Base-by-base conservation (phyloP, 2,113 vertebrate genomes). In the Lethenteron camtschaticum region DNA sequence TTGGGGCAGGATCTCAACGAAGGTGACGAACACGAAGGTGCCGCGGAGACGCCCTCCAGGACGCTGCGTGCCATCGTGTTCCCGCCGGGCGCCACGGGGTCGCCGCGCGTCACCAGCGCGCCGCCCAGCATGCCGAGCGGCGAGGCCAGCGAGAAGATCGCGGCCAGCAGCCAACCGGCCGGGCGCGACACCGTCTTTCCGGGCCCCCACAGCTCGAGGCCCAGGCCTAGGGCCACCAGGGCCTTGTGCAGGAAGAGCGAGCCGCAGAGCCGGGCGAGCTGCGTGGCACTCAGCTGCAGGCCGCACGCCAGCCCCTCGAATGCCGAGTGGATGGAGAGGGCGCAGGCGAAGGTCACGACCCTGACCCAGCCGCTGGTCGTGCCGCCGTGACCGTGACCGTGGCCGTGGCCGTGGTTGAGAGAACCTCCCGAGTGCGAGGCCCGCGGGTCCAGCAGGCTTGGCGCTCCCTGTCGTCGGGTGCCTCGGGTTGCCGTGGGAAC, bases 221-320 rank as follows among this genome's bases (percentile, higher is more conserved):
- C 85, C 69, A 89, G 78, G 24, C 87, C 86, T 78, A 92, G 90
- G 66, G 85, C 86, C 0, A 92, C 81, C 58, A 92, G 85, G 76
- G 81, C 85, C 74, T 90, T 92, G 75, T 92, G 88, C 72, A 88
- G 81, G 20, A 89, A 77, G 57, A 92, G 86, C 1, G 87, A 87
- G 2, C 86, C 78, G 71, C 84, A 87, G 74, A 90, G 87, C 75
- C 41, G 41, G 5, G 41, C 41, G 41, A 41, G 18, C 68, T 69
- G 16, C 8, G 58, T 82, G 81, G 1, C 81, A 80, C 10, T 86
- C 75, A 0, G 82, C 77, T 92, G 87, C 57, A 90, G 80, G 2
- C 88, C 87, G 68, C 89, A 87, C 11, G 88, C 86, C 1, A 91
- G 80, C 2, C 88, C 87, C 74, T 91, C 87, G 56, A 91, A 91